Evolutionary conservation across 2,888 invertebrate genomes (phyloP).

Genomic region (Caenorhabditis sp.): DNA sequence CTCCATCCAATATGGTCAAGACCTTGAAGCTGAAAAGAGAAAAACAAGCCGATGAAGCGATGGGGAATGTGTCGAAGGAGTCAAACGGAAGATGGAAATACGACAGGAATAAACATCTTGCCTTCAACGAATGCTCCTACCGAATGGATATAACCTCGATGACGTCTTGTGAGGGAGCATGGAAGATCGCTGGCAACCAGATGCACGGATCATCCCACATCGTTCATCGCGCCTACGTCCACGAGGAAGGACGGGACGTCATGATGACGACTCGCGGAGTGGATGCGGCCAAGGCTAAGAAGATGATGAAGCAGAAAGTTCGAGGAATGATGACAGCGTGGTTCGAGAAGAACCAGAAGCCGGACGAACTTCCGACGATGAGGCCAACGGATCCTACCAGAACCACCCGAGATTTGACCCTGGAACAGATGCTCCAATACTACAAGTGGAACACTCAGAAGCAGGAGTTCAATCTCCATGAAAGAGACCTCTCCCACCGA

Average conservation of each 20-base stretch:
- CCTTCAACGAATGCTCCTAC: slow-evolving; percentile 35
- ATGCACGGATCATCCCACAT: slow-evolving; percentile 45
- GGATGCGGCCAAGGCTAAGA: background rate
- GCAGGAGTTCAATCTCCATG: background rate
- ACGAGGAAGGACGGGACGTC: slow-evolving; percentile 28
- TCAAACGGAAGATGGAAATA: too few species aligned
- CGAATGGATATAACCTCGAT: slow-evolving; percentile 39
- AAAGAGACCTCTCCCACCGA: background rate
- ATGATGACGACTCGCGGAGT: slow-evolving; percentile 12
- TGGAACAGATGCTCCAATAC: slow-evolving; percentile 1
- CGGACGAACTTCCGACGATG: background rate
- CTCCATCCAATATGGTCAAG: background rate
- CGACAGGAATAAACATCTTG: background rate
- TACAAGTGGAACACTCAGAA: background rate
- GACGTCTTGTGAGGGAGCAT: slow-evolving; percentile 46
- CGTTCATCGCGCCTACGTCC: slow-evolving; percentile 27
- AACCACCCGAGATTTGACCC: slow-evolving; percentile 1
- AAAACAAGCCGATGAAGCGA: slow-evolving; percentile 25
- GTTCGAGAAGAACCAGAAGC: slow-evolving; percentile 41
- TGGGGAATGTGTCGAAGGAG: too few species aligned
- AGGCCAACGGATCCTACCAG: background rate
- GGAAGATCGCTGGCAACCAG: slow-evolving; percentile 9
- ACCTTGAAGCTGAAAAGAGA: background rate
- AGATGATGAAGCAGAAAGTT: background rate
- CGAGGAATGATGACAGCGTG: slow-evolving; percentile 35